These are phyloP conservation scores for Caretta caretta DNA, from an alignment of 2,113 vertebrate genomes.

Conservation along the genomic window DNA sequence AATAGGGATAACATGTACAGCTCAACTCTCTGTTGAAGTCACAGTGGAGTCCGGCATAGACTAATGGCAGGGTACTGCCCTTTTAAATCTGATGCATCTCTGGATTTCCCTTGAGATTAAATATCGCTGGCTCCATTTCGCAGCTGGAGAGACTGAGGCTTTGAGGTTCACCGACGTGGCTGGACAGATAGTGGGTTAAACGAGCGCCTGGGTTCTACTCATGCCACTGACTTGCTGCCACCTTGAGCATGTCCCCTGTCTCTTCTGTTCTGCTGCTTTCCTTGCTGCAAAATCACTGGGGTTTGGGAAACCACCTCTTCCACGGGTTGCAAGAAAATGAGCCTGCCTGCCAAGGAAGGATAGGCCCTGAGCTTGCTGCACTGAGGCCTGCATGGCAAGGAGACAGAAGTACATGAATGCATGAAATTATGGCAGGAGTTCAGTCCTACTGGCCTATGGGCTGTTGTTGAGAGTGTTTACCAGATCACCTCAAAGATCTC, in stretches of 20 bases:
- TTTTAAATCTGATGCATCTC: background rate
- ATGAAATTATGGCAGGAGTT: background rate
- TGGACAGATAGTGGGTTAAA: background rate
- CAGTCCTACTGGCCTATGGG: background rate
- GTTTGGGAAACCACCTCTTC: background rate
- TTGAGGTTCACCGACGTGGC: constrained; percentile 31
- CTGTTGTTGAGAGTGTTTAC: background rate
- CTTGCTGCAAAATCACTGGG: background rate
- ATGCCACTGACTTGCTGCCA: fast-evolving
- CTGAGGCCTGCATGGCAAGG: background rate
- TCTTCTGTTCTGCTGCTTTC: background rate
- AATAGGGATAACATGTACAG: background rate
- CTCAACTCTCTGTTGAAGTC: background rate
- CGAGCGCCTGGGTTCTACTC: background rate
- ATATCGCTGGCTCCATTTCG: background rate
- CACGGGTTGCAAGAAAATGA: too few species aligned
- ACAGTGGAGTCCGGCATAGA: background rate
- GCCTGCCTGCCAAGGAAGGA: too few species aligned
- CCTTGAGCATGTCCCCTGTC: background rate
- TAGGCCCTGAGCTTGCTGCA: background rate
- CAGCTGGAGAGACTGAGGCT: background rate
- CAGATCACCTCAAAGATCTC: too few species aligned
- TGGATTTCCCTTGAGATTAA: background rate
- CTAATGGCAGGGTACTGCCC: background rate
- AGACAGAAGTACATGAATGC: background rate